A percentile compares a stretch with the other conserved stretches of the same genome.
phyloP scores from a whole-genome alignment of 2,113 vertebrate species.

The Ictalurus furcatus region DNA sequence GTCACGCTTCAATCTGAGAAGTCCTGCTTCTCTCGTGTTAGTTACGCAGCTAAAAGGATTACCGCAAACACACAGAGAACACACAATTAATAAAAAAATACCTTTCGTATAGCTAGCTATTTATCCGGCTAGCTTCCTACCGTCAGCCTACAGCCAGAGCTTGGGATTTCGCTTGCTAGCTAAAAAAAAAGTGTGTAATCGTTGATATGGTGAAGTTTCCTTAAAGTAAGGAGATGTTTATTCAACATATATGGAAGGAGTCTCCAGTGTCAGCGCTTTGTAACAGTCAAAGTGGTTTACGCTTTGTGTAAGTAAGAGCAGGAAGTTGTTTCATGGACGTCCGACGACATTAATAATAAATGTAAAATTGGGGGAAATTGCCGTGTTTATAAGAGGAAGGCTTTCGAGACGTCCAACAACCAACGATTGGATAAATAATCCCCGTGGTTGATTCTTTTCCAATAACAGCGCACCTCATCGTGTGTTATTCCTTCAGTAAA shows the following conservation, averaged over 20 bases:
- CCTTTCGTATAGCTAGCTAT: not conserved
- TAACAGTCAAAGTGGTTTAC: not conserved
- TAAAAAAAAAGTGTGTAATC: not conserved
- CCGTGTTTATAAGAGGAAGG: too few relatives aligned
- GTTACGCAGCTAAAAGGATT: not conserved
- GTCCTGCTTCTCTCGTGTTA: not conserved
- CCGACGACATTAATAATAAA: not conserved
- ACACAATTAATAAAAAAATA: too few relatives aligned
- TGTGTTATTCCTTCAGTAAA: not conserved
- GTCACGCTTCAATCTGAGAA: not conserved
- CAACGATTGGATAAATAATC: too few relatives aligned
- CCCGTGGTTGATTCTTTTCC: too few relatives aligned
- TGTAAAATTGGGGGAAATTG: too few relatives aligned
- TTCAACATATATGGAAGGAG: too few relatives aligned
- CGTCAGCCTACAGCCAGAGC: not conserved
- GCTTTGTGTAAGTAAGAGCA: not conserved
- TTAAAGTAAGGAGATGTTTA: not conserved
- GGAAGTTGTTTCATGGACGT: not conserved
- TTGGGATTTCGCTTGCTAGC: not conserved
- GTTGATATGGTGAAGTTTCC: not conserved
- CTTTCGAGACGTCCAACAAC: too few relatives aligned
- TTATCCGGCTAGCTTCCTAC: not conserved
- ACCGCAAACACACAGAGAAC: not conserved
- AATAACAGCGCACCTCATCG: too few relatives aligned
- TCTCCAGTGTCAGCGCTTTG: too few relatives aligned